phyloP scores from a whole-genome alignment of 2,113 vertebrate species.

The Chloebia gouldiae region DNA sequence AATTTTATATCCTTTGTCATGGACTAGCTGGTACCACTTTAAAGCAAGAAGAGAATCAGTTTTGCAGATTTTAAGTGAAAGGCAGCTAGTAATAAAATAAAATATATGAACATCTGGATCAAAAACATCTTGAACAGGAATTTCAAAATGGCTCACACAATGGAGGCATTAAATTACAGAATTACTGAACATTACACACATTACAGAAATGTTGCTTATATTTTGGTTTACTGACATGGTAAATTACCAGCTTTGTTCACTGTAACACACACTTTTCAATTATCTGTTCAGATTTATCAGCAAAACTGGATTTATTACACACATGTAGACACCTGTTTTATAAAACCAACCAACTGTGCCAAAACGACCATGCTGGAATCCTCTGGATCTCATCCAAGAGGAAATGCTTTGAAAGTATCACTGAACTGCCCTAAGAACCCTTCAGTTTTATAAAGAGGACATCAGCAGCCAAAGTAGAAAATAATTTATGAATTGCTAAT shows the following conservation, averaged over 20 bases:
- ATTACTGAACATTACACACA: background rate
- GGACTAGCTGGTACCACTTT: background rate
- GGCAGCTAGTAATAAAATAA: background rate
- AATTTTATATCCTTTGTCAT: background rate
- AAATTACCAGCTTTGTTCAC: background rate
- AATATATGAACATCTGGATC: background rate
- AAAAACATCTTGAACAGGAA: background rate
- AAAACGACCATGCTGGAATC: background rate
- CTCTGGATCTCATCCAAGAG: slow-evolving; percentile 11
- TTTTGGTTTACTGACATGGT: background rate
- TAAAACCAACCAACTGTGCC: background rate
- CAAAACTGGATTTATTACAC: background rate
- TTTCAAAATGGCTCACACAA: background rate
- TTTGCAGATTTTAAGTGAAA: background rate
- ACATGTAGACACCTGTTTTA: slow-evolving; percentile 6
- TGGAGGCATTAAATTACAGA: background rate
- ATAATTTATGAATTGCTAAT: background rate
- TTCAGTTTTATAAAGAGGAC: background rate
- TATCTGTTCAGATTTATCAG: background rate
- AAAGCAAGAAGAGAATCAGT: background rate
- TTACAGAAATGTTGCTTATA: background rate
- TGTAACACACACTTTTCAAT: background rate
- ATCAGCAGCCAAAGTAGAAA: background rate
- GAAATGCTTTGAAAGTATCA: background rate
- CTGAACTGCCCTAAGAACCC: background rate